phyloP scores from a whole-genome alignment of 2,888 invertebrate genomes.

The Platycnemis pennipes region DNA sequence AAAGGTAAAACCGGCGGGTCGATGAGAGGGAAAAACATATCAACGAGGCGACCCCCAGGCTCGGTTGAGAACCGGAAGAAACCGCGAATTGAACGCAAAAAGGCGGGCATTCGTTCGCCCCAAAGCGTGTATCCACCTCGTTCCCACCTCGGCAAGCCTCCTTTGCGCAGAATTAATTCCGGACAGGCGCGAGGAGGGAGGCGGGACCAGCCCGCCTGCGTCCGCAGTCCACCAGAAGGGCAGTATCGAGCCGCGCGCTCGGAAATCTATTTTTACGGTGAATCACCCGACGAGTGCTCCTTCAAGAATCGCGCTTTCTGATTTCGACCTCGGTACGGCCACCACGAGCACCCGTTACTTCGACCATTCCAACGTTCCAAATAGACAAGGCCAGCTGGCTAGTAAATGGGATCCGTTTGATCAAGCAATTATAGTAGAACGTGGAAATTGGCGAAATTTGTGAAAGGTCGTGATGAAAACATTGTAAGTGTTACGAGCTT shows the following conservation, averaged over 20 bases:
- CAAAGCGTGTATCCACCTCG: not conserved
- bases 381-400: no score
- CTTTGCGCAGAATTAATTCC: not conserved
- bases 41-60: not conserved
- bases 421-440: no score
- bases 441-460: no score
- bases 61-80: not conserved
- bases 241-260: not conserved
- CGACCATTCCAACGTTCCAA: no score
- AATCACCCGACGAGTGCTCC: not conserved
- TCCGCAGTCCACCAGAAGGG: not conserved
- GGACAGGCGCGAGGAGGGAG: not conserved
- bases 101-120: not conserved
- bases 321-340: no score
- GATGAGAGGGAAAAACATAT: not conserved
- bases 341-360: not conserved
- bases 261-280: not conserved
- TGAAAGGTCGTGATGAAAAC: no score
- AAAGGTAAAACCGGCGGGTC: not conserved
- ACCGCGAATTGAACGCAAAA: not conserved
- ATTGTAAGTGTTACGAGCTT: no score
- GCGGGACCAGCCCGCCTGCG: not conserved
- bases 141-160: not conserved
- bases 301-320: not conserved
- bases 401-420: no score